A percentile compares a stretch with the other conserved stretches of the same genome.
Conservation (phyloP, 2,888 invertebrate genomes). For the Clivina fossor region DNA sequence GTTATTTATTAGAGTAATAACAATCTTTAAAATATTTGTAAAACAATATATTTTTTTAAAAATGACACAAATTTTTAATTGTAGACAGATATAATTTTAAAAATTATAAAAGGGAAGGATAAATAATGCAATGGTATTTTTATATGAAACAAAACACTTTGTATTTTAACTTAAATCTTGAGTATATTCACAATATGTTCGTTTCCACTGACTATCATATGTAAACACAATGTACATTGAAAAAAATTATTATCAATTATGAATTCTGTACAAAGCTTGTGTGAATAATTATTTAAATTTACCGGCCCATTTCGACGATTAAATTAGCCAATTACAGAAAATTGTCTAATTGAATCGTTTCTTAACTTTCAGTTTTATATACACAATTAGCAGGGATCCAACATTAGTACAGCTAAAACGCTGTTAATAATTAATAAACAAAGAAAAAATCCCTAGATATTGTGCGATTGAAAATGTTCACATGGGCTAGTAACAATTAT, state of each 20-base stretch:
- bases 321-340: no score
- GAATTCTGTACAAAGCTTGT: constrained; percentile 52
- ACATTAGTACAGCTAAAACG: no score
- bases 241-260: constrained; percentile 52
- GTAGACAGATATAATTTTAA: constrained; percentile 7
- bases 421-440: no score
- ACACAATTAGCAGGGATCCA: no score
- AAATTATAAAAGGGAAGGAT: constrained; percentile 11
- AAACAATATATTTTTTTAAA: neutral
- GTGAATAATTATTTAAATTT: constrained; percentile 32
- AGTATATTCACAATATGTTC: constrained; percentile 54
- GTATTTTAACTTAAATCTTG: constrained; percentile 52
- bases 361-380: no score
- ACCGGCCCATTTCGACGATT: constrained; percentile 17
- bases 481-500: no score
- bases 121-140: constrained; percentile 17
- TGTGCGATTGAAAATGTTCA: no score
- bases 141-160: constrained; percentile 27
- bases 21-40: neutral
- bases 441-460: no score
- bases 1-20: no score
- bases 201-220: constrained; percentile 54
- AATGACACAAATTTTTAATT: constrained; percentile 6
- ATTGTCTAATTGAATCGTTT: no score
- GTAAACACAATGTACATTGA: constrained; percentile 55